Conservation (phyloP, 2,797 vertebrate genomes). For the Enteromius anoplus region DNA sequence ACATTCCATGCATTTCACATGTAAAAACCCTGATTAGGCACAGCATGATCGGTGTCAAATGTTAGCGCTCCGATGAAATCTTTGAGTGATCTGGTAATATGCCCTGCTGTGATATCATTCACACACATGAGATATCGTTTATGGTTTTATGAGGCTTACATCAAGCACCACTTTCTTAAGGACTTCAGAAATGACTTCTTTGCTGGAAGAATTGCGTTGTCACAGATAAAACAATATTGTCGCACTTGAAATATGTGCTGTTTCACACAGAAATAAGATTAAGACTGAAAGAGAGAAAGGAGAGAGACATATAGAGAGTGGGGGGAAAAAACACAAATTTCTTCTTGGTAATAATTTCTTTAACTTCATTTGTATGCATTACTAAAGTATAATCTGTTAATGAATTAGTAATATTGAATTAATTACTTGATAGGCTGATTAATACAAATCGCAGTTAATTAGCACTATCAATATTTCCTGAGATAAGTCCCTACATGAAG, state of each 20-base stretch:
- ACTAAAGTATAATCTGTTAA: neutral
- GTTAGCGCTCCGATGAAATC: neutral
- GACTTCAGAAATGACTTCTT: neutral
- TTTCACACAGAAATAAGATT: neutral
- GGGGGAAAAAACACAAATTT: neutral
- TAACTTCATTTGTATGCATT: neutral
- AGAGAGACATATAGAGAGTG: neutral
- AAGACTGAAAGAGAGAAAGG: neutral
- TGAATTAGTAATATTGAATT: neutral
- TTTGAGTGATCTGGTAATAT: neutral
- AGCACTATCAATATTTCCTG: neutral
- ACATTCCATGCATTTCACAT: neutral
- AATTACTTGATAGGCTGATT: neutral
- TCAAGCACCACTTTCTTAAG: constrained; percentile 14
- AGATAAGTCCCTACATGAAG: neutral
- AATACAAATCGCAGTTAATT: neutral
- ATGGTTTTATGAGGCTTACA: neutral
- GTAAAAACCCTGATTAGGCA: neutral
- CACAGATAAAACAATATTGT: constrained; percentile 12
- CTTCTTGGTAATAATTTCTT: neutral
- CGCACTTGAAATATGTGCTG: neutral
- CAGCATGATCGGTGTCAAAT: constrained; percentile 3
- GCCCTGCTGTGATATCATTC: constrained; percentile 13
- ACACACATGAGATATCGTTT: neutral
- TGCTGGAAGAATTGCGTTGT: neutral